These are phyloP conservation scores for Ypsolopha scabrella DNA, from an alignment of 2,888 invertebrate species.

Conservation along the genomic window DNA sequence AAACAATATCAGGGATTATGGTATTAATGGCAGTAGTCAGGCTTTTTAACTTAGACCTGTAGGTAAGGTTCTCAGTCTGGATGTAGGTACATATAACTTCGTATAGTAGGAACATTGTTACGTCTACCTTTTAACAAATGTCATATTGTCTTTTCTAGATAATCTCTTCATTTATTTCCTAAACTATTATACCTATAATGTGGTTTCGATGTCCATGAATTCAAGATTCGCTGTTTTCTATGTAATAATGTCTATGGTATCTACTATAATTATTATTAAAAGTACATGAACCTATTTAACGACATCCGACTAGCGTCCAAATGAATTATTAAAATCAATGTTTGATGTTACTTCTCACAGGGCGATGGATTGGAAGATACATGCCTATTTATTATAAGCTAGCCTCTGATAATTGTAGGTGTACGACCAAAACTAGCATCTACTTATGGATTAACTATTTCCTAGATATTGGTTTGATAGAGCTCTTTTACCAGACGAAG, in stretches of 20 bases:
- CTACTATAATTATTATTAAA: constrained; percentile 4
- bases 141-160: constrained; percentile 15
- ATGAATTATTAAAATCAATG: neutral
- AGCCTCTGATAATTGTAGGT: constrained; percentile 1
- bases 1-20: too few species aligned
- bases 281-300: constrained; percentile 11
- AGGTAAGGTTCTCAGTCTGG: too few species aligned
- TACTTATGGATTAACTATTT: constrained; percentile 18
- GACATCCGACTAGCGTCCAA: constrained; percentile 38
- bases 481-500: constrained; percentile 12
- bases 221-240: constrained; percentile 47
- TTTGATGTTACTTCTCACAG: neutral
- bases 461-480: constrained; percentile 28
- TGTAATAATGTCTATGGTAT: constrained; percentile 10
- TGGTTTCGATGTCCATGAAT: constrained; percentile 52
- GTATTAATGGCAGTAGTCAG: too few species aligned
- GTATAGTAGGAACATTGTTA: too few species aligned
- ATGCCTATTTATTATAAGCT: neutral
- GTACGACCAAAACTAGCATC: constrained; percentile 3
- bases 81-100: too few species aligned
- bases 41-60: too few species aligned
- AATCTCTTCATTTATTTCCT: constrained; percentile 23
- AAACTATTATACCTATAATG: constrained; percentile 15
- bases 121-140: too few species aligned
- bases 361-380: neutral